Percentiles rank a stretch among this genome's conserved stretches.
These are phyloP conservation scores for Xerus inauris DNA, from an alignment of 2,113 vertebrate genomes.

Conservation along the genomic window DNA sequence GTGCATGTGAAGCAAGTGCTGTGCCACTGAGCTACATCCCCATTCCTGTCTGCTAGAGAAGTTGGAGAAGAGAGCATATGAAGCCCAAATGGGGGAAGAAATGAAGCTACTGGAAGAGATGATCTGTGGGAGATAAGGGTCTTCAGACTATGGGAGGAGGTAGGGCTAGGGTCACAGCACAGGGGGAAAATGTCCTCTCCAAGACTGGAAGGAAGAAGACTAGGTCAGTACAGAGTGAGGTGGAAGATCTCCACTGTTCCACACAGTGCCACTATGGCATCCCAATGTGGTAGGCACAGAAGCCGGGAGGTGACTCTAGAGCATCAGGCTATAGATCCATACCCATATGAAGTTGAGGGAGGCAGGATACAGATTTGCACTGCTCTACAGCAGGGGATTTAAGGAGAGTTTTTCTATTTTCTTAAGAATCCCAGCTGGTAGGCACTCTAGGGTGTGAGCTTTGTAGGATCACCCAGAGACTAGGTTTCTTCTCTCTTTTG, in stretches of 20 bases:
- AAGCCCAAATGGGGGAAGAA: not conserved
- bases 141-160: not conserved
- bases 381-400: too few species aligned
- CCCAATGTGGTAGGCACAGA: rapidly evolving
- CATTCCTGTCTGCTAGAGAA: not conserved
- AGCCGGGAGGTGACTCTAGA: not conserved
- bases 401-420: too few species aligned
- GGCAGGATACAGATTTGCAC: not conserved
- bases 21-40: too few species aligned
- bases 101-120: not conserved
- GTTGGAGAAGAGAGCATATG: not conserved
- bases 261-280: rapidly evolving
- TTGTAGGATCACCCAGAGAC: not conserved
- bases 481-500: not conserved
- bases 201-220: not conserved
- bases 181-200: not conserved
- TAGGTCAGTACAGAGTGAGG: not conserved
- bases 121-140: not conserved
- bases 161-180: not conserved
- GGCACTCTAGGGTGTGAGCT: rapidly evolving
- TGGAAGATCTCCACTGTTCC: too few species aligned
- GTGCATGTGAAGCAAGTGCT: too few species aligned
- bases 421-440: not conserved
- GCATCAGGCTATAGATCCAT: rapidly evolving
- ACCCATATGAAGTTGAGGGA: rapidly evolving